Percentiles rank a stretch among this genome's conserved stretches.
Evolutionary conservation across 2,888 invertebrate genomes (phyloP).

Genomic region (Metopia argyrocephala): DNA sequence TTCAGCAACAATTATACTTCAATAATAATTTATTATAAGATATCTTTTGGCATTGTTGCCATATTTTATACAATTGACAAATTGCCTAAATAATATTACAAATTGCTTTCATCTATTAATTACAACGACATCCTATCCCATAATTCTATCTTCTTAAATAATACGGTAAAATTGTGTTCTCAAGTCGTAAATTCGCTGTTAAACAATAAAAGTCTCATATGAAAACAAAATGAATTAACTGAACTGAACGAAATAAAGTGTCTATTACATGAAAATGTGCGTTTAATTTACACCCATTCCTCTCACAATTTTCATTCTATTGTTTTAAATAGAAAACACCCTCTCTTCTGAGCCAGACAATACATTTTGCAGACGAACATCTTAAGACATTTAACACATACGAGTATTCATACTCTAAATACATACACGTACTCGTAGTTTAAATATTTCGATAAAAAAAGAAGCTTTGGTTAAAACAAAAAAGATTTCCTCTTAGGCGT

Average conservation of each 20-base stretch:
- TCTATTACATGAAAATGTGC: constrained; percentile 44
- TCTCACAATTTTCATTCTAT: not conserved
- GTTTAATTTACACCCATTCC: constrained; percentile 25
- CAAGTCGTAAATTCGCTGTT: constrained; percentile 10
- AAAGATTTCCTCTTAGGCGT: too few relatives aligned
- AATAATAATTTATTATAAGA: not conserved
- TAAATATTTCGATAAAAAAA: too few relatives aligned
- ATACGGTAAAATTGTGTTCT: not conserved
- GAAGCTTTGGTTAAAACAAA: too few relatives aligned
- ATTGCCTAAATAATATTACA: constrained; percentile 32
- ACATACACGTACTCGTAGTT: too few relatives aligned
- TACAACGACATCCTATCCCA: not conserved
- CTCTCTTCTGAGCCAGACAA: too few relatives aligned
- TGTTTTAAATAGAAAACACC: not conserved
- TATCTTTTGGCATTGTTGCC: not conserved
- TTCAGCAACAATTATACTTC: too few relatives aligned
- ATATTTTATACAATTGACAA: not conserved
- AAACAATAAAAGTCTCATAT: constrained; percentile 40
- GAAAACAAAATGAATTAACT: too few relatives aligned
- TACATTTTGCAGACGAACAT: too few relatives aligned
- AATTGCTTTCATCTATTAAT: constrained; percentile 30
- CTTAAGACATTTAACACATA: too few relatives aligned
- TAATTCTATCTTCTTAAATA: not conserved
- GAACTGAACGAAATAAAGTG: constrained; percentile 46
- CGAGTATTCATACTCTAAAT: too few relatives aligned